Evolutionary conservation across 2,888 invertebrate genomes (phyloP).

Genomic region (Heliconius sara): DNA sequence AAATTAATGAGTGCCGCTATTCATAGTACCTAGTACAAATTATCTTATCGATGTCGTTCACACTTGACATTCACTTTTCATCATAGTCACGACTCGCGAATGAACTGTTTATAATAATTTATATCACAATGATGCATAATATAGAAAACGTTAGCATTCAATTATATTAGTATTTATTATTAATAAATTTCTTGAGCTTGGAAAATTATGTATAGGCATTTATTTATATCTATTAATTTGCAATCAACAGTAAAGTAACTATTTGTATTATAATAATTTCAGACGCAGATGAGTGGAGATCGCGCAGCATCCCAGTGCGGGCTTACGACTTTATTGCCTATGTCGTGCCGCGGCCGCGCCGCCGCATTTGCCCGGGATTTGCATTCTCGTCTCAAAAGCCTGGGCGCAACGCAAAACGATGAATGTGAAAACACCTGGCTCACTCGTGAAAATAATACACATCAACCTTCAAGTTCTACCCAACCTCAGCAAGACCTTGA

Average conservation of each 20-base stretch:
- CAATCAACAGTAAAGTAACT: neutral
- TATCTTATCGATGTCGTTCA: conserved; percentile 79
- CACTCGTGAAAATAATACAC: conserved; percentile 58
- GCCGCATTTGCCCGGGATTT: conserved; percentile 92
- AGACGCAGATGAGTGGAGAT: conserved; percentile 83
- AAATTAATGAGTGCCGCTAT: conserved; percentile 47
- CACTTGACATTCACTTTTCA: conserved; percentile 77
- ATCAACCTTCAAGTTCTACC: conserved; percentile 59
- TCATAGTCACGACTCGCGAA: conserved; percentile 52
- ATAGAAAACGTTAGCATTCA: neutral
- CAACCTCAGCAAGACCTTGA: conserved; percentile 75
- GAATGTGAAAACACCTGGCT: conserved; percentile 78
- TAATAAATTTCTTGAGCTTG: neutral
- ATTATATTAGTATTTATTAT: neutral
- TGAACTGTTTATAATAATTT: conserved; percentile 18
- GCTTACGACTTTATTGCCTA: conserved; percentile 87
- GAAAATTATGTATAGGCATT: neutral
- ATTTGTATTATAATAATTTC: conserved; percentile 55
- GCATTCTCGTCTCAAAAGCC: conserved; percentile 88
- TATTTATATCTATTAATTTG: neutral
- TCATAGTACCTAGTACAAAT: conserved; percentile 58
- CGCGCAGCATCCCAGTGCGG: conserved; percentile 86
- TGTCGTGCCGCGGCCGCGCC: conserved; percentile 91
- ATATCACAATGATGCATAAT: conserved; percentile 9
- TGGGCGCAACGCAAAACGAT: conserved; percentile 83